phyloP scores from a whole-genome alignment of 1,140 invertebrate genomes.

The Camponotus pennsylvanicus region DNA sequence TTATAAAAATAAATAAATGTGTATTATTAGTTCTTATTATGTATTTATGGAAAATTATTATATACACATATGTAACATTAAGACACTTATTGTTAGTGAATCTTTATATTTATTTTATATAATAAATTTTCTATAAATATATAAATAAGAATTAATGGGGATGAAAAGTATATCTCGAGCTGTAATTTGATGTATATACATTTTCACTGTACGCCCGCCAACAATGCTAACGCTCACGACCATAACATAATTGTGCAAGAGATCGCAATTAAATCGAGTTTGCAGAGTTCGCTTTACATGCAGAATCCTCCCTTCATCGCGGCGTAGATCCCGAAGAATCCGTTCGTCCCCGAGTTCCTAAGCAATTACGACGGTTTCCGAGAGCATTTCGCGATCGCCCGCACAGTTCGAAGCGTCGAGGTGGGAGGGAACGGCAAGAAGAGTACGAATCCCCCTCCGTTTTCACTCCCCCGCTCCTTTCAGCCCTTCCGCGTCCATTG shows the following conservation, averaged over 20 bases:
- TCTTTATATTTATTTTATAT: no score
- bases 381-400: conserved; percentile 62
- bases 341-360: conserved; percentile 68
- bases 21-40: no score
- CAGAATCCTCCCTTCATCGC: conserved; percentile 32
- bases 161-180: background rate
- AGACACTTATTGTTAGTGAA: no score
- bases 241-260: conserved; percentile 50
- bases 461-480: background rate
- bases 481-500: conserved; percentile 46
- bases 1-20: no score
- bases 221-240: conserved; percentile 37
- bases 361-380: conserved; percentile 68
- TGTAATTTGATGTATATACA: background rate
- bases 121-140: conserved; percentile 3
- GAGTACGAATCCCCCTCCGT: conserved; percentile 57
- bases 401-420: conserved; percentile 40
- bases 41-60: no score
- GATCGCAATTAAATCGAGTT: conserved; percentile 61
- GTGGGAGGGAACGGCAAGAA: conserved; percentile 14
- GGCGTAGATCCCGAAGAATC: conserved; percentile 59
- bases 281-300: conserved; percentile 49
- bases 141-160: background rate
- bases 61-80: no score
- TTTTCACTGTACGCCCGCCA: conserved; percentile 36